Evolutionary conservation across 2,888 invertebrate genomes (phyloP), one percentile per base, ranked within the genome.

Genomic region (Andrena trimmerana): DNA sequence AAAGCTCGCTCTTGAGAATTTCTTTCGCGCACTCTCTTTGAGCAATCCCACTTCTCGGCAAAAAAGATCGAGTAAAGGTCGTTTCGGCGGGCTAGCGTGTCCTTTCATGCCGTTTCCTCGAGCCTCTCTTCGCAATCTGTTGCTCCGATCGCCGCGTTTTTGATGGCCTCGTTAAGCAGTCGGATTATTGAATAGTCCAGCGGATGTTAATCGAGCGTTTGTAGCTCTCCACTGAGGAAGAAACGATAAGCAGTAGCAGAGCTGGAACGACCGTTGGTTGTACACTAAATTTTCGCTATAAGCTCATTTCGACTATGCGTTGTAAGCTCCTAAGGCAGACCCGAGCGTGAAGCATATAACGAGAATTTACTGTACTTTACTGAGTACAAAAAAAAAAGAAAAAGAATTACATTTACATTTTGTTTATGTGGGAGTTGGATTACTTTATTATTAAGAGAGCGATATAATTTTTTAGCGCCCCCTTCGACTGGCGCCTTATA

Each of bases 1-100:
- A 74, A 62, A 75, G 50, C 29, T 59, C 42, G 33, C 74, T 60
- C 50, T 67, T 73, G 54, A 63, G 68, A 76, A 78, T 77, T 77
- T 63, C 68, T 29, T 57, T 20, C 31, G 29, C 20, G 13, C 54
- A 2, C 24, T 42, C 52, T 42, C 62, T 66, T 78, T 60, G 59
- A 59, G 31, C 31, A 50, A 59, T 50, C 42, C 20, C 59, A 60
- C 50, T 48, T 74, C 36, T 68, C 24, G 10, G 75, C 16, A 6
- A 20, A n/a, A 68, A 59, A 68, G 68, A 69, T 20, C 50, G 69
- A 36, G 27, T 59, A 31, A 33, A 50, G 59, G 48, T 8, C 13
- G 29, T 59, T 48, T 59, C 29, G 16, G 42, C 1, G 16, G 42
- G 42, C 42, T 6, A 6, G 54, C 33, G 2, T 33, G 33, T 33